These are phyloP conservation scores for Caenorhabditis imperialis DNA, from an alignment of 2,888 invertebrate species.

Conservation along the genomic window DNA sequence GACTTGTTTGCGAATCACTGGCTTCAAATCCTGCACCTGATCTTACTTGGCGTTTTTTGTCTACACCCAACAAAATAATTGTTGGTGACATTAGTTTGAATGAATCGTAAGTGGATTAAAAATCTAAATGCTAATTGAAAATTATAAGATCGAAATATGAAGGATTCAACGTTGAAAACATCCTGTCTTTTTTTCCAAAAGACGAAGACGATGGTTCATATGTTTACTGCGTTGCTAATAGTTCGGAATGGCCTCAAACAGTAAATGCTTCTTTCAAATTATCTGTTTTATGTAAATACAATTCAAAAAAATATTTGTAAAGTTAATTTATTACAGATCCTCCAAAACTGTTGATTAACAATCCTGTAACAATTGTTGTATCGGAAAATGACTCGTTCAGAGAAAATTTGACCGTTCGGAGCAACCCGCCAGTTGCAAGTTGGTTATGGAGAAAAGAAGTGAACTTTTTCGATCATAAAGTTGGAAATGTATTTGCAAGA, in stretches of 20 bases:
- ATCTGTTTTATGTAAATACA: slow-evolving; percentile 74
- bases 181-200: slow-evolving; percentile 72
- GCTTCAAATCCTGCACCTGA: slow-evolving; percentile 76
- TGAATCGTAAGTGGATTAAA: slow-evolving; percentile 57
- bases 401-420: slow-evolving; percentile 73
- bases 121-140: neutral
- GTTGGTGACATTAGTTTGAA: slow-evolving; percentile 65
- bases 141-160: slow-evolving; percentile 61
- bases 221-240: slow-evolving; percentile 73
- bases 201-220: slow-evolving; percentile 71
- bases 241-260: slow-evolving; percentile 71
- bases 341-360: slow-evolving; percentile 70
- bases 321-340: slow-evolving; percentile 66
- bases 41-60: slow-evolving; percentile 62
- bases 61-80: slow-evolving; percentile 50
- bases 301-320: neutral
- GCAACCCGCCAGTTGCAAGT: slow-evolving; percentile 73
- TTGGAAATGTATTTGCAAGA: slow-evolving; percentile 70
- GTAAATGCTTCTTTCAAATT: slow-evolving; percentile 67
- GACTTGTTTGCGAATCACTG: slow-evolving; percentile 69
- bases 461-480: slow-evolving; percentile 69
- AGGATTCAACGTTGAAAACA: slow-evolving; percentile 59
- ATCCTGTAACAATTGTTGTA: slow-evolving; percentile 71
- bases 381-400: slow-evolving; percentile 76
- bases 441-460: slow-evolving; percentile 75